Evolutionary conservation across 2,113 vertebrate genomes (phyloP).

Genomic region (Tachysurus fulvidraco): DNA sequence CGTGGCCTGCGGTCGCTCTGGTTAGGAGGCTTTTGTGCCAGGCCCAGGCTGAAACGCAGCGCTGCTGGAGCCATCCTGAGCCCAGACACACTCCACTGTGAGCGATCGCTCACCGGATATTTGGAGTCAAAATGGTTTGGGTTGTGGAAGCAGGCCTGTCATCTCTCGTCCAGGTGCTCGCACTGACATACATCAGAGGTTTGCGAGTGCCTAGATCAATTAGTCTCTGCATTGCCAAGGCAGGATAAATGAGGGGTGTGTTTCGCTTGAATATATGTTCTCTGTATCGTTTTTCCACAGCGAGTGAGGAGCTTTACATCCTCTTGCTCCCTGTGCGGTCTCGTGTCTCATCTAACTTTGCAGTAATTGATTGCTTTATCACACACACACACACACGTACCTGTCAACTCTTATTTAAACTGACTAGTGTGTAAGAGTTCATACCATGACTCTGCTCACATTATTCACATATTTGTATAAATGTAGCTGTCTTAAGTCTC

Average conservation of each 20-base stretch:
- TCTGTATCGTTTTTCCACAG: slow-evolving; percentile 30
- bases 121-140: slow-evolving; percentile 39
- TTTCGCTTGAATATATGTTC: slow-evolving; percentile 49
- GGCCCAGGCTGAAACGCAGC: slow-evolving; percentile 29
- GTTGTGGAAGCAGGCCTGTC: slow-evolving; percentile 48
- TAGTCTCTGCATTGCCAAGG: slow-evolving; percentile 45
- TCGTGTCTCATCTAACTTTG: slow-evolving; percentile 42
- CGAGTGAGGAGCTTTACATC: slow-evolving; percentile 7
- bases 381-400: background rate
- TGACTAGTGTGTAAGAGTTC: background rate
- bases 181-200: slow-evolving; percentile 55
- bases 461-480: background rate
- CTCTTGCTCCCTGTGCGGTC: slow-evolving; percentile 17
- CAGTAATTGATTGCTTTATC: slow-evolving; percentile 20
- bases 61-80: slow-evolving; percentile 18
- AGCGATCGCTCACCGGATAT: slow-evolving; percentile 44
- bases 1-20: slow-evolving; percentile 48
- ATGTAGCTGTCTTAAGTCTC: background rate
- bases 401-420: background rate
- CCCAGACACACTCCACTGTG: slow-evolving; percentile 29
- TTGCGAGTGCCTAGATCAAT: slow-evolving; percentile 50
- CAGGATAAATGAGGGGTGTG: slow-evolving; percentile 45
- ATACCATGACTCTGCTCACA: background rate
- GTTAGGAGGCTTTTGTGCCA: slow-evolving; percentile 44
- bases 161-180: slow-evolving; percentile 52